phyloP scores from a whole-genome alignment of 2,113 vertebrate genomes.

The Laticauda laticaudata region DNA sequence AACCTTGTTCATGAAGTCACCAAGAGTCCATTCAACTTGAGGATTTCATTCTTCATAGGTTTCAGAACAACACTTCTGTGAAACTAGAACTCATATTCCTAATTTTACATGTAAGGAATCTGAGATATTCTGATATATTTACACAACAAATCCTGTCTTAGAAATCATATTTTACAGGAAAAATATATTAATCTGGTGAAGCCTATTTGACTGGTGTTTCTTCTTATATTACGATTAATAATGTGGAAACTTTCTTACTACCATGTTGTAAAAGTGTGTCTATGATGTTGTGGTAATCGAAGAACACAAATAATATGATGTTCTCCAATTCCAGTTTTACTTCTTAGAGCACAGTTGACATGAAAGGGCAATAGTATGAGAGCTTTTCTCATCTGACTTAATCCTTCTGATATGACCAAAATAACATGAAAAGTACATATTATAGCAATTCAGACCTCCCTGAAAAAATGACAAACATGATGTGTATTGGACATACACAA shows the following conservation, averaged over 20 bases:
- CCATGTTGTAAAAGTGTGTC: background rate
- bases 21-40: background rate
- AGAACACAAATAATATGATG: background rate
- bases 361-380: background rate
- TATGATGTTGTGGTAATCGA: background rate
- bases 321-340: background rate
- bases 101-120: background rate
- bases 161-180: background rate
- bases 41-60: background rate
- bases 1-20: background rate
- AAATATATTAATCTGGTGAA: background rate
- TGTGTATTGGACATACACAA: slow-evolving; percentile 17
- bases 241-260: background rate
- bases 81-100: background rate
- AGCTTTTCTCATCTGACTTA: background rate
- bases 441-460: background rate
- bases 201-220: background rate
- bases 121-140: background rate
- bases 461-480: background rate
- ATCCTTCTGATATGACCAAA: background rate
- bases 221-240: background rate
- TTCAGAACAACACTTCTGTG: background rate
- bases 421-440: background rate
- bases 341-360: background rate
- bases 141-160: background rate